A percentile compares a stretch with the other conserved stretches of the same genome.
These are phyloP conservation scores for Catocala sponsa DNA, from an alignment of 2,888 invertebrate species.

Conservation along the genomic window DNA sequence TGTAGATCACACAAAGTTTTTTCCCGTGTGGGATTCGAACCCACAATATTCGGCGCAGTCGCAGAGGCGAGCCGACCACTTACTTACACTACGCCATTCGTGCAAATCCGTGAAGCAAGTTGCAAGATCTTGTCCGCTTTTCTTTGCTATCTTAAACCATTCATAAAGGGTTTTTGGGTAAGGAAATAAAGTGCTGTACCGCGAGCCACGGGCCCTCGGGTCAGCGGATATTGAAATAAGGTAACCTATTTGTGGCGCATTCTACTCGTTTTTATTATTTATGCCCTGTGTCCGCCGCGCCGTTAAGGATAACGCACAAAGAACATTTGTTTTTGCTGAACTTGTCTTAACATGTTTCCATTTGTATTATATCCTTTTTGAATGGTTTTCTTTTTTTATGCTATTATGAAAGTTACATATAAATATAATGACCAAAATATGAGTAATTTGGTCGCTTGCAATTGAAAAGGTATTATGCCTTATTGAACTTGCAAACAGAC, in stretches of 20 bases:
- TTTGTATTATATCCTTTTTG: not conserved
- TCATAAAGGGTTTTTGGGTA: constrained; percentile 54
- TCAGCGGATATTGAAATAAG: constrained; percentile 75
- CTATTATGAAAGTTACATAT: too few species aligned
- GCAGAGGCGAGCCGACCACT: too few species aligned
- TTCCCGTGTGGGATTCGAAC: too few species aligned
- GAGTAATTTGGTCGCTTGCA: too few species aligned
- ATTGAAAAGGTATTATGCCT: too few species aligned
- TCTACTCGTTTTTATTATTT: constrained; percentile 54
- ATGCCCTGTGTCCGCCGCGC: constrained; percentile 42
- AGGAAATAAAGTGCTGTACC: constrained; percentile 65
- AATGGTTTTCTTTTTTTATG: not conserved
- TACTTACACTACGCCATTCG: too few species aligned
- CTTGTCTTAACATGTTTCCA: not conserved
- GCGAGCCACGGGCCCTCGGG: constrained; percentile 51
- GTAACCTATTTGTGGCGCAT: constrained; percentile 58
- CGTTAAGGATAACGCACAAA: constrained; percentile 9
- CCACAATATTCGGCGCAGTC: too few species aligned
- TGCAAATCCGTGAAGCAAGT: not conserved
- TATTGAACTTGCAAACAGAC: too few species aligned
- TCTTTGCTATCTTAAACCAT: not conserved
- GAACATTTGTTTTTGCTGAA: constrained; percentile 7
- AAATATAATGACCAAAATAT: too few species aligned
- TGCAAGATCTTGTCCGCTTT: not conserved
- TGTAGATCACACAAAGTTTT: too few species aligned